phyloP scores from a whole-genome alignment of 2,113 vertebrate genomes.

The Fulmarus glacialis region DNA sequence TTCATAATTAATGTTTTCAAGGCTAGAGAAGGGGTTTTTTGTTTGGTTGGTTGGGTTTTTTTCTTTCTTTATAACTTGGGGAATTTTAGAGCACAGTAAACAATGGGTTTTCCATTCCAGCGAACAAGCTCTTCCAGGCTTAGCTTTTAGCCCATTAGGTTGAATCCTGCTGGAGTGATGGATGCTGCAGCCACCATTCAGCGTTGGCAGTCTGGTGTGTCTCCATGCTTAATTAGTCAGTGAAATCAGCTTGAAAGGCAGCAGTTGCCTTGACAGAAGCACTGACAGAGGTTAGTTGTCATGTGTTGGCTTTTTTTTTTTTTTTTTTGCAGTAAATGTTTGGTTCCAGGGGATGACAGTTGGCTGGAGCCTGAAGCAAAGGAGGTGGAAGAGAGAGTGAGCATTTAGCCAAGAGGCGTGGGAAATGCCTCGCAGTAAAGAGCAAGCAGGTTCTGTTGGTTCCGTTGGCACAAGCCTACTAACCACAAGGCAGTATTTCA shows the following conservation, averaged over 20 bases:
- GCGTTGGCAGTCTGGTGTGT: neutral
- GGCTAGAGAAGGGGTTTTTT: neutral
- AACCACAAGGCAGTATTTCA: neutral
- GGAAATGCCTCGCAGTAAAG: neutral
- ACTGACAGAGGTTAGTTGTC: neutral
- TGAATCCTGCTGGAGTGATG: slow-evolving; percentile 13
- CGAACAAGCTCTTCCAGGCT: neutral
- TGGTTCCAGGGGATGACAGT: neutral
- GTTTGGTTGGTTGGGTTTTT: neutral
- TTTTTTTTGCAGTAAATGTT: neutral
- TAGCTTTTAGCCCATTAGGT: neutral
- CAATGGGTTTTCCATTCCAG: slow-evolving; percentile 17
- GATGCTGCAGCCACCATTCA: neutral
- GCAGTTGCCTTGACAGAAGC: slow-evolving; percentile 34
- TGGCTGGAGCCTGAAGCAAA: neutral
- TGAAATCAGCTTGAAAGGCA: slow-evolving; percentile 43
- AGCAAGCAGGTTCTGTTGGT: neutral
- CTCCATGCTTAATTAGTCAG: slow-evolving; percentile 37
- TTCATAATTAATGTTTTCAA: slow-evolving; percentile 32
- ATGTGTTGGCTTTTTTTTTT: neutral
- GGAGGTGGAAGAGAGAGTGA: neutral
- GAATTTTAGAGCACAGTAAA: neutral
- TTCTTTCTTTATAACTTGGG: neutral
- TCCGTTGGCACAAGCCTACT: neutral
- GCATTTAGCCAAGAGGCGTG: neutral